These are phyloP conservation scores for Poicephalus gulielmi DNA, from an alignment of 2,113 vertebrate genomes.

Conservation along the genomic window DNA sequence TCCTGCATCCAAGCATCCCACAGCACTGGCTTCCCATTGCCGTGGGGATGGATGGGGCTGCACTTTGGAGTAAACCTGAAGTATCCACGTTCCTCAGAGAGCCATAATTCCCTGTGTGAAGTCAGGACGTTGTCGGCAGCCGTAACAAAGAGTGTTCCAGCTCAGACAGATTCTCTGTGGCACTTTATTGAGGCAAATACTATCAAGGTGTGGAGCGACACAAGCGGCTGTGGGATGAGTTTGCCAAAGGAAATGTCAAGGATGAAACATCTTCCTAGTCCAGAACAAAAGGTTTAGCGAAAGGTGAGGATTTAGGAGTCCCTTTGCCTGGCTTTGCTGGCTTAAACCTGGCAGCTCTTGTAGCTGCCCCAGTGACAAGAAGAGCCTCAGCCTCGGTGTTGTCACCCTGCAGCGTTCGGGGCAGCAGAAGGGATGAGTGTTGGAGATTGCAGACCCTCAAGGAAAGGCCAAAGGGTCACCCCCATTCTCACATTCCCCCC, in stretches of 20 bases:
- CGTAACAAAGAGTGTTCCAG: not conserved
- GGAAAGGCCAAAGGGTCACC: not conserved
- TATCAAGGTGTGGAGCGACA: slow-evolving; percentile 14
- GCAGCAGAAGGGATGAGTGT: not conserved
- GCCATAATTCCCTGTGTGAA: not conserved
- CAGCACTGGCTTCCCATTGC: not conserved
- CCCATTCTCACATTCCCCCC: not conserved
- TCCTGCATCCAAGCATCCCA: not conserved
- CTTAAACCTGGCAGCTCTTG: not conserved
- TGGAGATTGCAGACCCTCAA: not conserved
- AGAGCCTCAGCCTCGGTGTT: not conserved
- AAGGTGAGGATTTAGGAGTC: not conserved
- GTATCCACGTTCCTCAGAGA: not conserved
- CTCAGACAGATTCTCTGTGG: slow-evolving; percentile 32
- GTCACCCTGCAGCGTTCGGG: rapidly evolving
- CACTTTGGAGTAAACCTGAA: not conserved
- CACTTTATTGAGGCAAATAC: not conserved
- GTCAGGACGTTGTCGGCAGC: not conserved
- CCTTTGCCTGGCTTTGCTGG: not conserved
- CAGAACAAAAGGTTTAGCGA: not conserved
- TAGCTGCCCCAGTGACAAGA: not conserved
- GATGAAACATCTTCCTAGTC: not conserved
- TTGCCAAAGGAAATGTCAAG: not conserved
- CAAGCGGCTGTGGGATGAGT: not conserved
- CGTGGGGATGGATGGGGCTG: not conserved